Evolutionary conservation across 2,113 vertebrate genomes (phyloP), one percentile per base, ranked within the genome.

Genomic region (Coturnix japonica): DNA sequence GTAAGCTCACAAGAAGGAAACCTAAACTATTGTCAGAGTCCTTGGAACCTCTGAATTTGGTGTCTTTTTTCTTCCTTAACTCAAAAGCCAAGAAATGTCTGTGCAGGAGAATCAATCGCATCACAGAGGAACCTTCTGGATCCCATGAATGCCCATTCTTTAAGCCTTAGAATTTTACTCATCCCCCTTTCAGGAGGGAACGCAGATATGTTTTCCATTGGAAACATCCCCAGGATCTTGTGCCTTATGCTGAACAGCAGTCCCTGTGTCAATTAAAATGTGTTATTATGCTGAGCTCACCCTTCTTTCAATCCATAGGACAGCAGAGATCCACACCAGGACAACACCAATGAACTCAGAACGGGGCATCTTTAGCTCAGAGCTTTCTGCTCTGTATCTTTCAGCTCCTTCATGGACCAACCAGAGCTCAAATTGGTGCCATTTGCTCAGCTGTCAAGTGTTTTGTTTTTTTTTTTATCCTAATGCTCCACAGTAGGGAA

Each of bases 151-250:
- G 33, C 51, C 82, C 30, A 1, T 71, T 88, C 69, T 78, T 85
- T 64, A 70, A 86, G 88, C 73, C 80, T 88, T 81, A 90, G 77
- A 83, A 81, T 66, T 72, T 94, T 81, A 73, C 93, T 91, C 91
- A 80, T 78, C 77, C 82, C 80, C 31, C 73, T 87, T 86, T 86
- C 7, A 73, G 88, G 90, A 93, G 76, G 88, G 77, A 88, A 85
- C 61, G 13, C n/a, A 28, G 93, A 86, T 65, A 83, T 77, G 88
- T 93, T 96, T 95, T 85, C 90, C 91, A 90, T 93, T 91, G 77
- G 66, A 72, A 91, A 72, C 22, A 78, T 94, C 93, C 82, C 77
- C 56, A 69, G 57, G 49, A 73, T 64, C 81, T 67, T 83, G 73
- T 61, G 77, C 76, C 80, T 95, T 85, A 81, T 54, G 63, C 80